phyloP scores from a whole-genome alignment of 2,888 invertebrate genomes.

The Drosophila meridionalis region DNA sequence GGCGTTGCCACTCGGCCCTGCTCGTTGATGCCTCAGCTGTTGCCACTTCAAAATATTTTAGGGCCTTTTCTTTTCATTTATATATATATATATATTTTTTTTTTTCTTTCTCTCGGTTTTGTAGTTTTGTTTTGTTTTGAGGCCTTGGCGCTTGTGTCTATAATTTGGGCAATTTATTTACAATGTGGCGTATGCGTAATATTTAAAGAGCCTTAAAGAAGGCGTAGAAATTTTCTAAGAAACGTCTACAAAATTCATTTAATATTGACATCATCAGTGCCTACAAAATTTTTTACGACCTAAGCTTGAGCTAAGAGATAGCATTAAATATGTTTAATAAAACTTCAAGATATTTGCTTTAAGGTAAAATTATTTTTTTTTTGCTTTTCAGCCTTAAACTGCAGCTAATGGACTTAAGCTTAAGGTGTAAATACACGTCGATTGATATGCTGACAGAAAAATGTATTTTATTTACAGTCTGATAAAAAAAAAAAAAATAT shows the following conservation, averaged over 20 bases:
- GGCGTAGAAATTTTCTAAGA: neutral
- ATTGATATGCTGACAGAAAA: neutral
- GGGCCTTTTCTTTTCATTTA: constrained; percentile 9
- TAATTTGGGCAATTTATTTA: constrained; percentile 62
- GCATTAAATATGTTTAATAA: neutral
- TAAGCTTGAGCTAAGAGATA: neutral
- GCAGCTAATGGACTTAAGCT: neutral
- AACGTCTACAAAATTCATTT: constrained; percentile 5
- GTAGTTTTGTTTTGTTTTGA: constrained; percentile 26
- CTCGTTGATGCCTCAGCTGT: constrained; percentile 65
- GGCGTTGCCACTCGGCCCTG: constrained; percentile 36
- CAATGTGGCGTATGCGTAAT: constrained; percentile 56
- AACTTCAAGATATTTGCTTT: neutral
- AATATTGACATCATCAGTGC: constrained; percentile 9
- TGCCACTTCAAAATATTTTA: constrained; percentile 51
- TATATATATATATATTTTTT: neutral
- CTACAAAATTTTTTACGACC: neutral
- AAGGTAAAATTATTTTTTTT: neutral
- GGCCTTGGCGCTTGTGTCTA: constrained; percentile 39
- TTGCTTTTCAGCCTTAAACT: neutral
- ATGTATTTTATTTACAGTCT: neutral
- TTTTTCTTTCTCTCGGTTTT: constrained; percentile 10
- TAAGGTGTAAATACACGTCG: neutral
- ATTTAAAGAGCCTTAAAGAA: constrained; percentile 27
- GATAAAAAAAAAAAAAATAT: neutral